Evolutionary conservation across 2,113 vertebrate genomes (phyloP).

Genomic region (Cathartes aura): DNA sequence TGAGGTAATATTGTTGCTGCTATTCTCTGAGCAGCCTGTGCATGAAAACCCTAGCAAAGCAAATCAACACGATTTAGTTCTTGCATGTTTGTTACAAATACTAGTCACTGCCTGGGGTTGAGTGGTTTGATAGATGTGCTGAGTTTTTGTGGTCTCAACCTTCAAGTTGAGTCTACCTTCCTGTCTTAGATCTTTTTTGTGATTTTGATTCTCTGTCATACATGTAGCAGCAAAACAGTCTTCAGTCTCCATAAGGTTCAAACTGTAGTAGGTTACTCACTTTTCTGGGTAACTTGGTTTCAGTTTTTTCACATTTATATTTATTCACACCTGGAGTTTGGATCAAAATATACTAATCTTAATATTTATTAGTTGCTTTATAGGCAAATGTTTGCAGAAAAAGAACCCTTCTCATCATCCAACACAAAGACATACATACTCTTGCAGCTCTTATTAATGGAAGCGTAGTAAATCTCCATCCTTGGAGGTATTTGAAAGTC

Average conservation of each 20-base stretch:
- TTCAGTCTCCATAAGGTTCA: neutral
- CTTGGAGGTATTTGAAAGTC: neutral
- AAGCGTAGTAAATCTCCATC: neutral
- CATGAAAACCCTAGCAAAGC: neutral
- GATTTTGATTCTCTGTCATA: neutral
- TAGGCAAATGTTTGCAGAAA: neutral
- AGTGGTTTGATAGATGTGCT: neutral
- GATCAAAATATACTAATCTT: neutral
- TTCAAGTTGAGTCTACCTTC: neutral
- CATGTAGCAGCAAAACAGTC: neutral
- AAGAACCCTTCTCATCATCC: neutral
- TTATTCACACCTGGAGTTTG: neutral
- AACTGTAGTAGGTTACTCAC: neutral
- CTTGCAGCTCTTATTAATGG: neutral
- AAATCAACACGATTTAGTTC: neutral
- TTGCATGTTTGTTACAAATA: neutral
- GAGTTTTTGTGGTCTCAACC: neutral
- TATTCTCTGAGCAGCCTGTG: neutral
- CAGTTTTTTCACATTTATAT: neutral
- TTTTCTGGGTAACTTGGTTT: neutral
- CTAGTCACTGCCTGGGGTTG: neutral
- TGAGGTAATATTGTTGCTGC: constrained; percentile 6
- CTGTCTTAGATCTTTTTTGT: neutral
- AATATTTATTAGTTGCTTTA: neutral
- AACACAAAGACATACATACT: neutral